Evolutionary conservation across 2,113 vertebrate genomes (phyloP).

Genomic region (Nettapus auritus): DNA sequence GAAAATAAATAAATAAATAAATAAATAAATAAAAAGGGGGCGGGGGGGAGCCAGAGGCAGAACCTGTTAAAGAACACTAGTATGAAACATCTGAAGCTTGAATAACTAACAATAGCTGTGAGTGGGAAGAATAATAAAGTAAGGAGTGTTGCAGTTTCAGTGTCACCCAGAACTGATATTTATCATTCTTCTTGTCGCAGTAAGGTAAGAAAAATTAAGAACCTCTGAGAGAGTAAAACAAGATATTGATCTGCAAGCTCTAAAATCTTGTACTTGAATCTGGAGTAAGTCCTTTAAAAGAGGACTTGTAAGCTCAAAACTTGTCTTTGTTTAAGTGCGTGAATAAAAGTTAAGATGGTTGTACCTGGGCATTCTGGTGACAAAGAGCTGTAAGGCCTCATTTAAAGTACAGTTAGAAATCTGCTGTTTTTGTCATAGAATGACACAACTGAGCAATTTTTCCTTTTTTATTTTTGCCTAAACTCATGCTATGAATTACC

Average conservation of each 20-base stretch:
- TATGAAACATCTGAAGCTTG: neutral
- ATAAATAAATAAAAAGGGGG: neutral
- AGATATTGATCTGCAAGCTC: conserved; percentile 33
- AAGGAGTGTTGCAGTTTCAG: neutral
- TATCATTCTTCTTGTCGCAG: conserved; percentile 27
- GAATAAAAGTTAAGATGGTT: neutral
- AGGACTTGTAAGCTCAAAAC: conserved; percentile 19
- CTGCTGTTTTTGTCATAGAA: neutral
- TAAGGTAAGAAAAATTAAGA: conserved; percentile 5
- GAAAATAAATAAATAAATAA: too few relatives aligned
- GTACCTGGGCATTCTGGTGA: neutral
- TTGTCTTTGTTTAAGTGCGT: neutral
- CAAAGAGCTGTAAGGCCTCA: rapidly evolving
- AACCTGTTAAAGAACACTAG: neutral
- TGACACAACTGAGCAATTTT: neutral
- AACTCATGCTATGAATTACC: neutral
- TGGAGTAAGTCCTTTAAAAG: conserved; percentile 11
- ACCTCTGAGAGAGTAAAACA: neutral
- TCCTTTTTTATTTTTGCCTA: neutral
- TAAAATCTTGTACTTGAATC: neutral
- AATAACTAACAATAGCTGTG: neutral
- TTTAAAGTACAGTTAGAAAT: neutral
- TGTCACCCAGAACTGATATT: neutral
- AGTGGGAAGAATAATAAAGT: neutral
- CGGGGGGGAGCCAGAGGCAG: neutral